Percentiles rank a stretch among this genome's conserved stretches.
Evolutionary conservation across 2,797 vertebrate genomes (phyloP).

Genomic region (Vipera latastei): DNA sequence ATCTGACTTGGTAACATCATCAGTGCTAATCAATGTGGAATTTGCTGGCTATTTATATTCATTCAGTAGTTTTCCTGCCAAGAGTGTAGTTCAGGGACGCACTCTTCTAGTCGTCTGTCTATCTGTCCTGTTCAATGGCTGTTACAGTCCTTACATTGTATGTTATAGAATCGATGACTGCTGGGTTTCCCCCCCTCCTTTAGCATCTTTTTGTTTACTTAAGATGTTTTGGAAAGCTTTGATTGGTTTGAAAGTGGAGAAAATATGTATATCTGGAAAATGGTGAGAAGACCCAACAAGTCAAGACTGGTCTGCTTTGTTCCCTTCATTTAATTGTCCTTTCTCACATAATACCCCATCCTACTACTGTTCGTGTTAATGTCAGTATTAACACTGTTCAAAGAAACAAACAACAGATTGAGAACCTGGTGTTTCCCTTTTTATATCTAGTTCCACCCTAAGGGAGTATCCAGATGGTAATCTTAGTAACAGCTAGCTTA

Average conservation of each 20-base stretch:
- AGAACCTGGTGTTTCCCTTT: neutral
- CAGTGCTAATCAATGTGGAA: neutral
- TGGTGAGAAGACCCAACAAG: neutral
- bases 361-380: neutral
- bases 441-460: neutral
- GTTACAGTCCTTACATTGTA: neutral
- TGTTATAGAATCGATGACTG: neutral
- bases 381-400: neutral
- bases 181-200: neutral
- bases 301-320: neutral
- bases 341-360: too few species aligned
- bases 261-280: neutral
- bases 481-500: neutral
- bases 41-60: neutral
- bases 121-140: neutral
- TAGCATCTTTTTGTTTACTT: neutral
- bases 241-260: neutral
- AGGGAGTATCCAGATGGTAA: neutral
- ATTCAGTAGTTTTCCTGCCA: neutral
- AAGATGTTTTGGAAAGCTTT: neutral
- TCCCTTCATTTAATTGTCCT: neutral
- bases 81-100: neutral
- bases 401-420: neutral
- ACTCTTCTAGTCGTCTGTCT: neutral
- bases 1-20: neutral